Conservation (phyloP, 1,140 invertebrate species). For the Drosophila ambigua region DNA sequence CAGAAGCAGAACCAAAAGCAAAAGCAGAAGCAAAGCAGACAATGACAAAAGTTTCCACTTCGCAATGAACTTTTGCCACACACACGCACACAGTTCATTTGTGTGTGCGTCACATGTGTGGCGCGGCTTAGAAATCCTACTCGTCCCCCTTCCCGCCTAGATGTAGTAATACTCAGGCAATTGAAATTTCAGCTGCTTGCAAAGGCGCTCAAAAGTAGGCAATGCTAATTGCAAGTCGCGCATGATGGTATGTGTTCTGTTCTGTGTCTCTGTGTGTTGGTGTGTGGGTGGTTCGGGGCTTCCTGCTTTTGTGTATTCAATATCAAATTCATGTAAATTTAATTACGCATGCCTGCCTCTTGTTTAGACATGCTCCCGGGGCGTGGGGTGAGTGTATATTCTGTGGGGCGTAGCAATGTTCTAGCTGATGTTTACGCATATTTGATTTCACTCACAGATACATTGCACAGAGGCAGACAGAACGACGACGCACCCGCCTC, state of each 20-base stretch:
- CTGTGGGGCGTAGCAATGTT: constrained; percentile 27
- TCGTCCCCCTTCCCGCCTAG: background rate
- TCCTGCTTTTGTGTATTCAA: constrained; percentile 54
- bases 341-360: constrained; percentile 75
- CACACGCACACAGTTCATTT: constrained; percentile 37
- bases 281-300: constrained; percentile 7
- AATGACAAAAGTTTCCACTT: constrained; percentile 62
- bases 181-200: constrained; percentile 37
- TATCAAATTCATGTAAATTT: constrained; percentile 81
- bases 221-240: constrained; percentile 64
- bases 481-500: too few relatives aligned
- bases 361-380: constrained; percentile 47
- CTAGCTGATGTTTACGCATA: constrained; percentile 69
- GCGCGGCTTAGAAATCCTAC: background rate
- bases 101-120: constrained; percentile 9
- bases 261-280: constrained; percentile 8
- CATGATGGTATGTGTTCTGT: constrained; percentile 9
- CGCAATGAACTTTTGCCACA: constrained; percentile 61
- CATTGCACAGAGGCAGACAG: constrained; percentile 15
- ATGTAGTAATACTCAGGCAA: constrained; percentile 30
- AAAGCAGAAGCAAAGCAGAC: constrained; percentile 20
- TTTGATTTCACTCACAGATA: constrained; percentile 62
- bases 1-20: constrained; percentile 1
- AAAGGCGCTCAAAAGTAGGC: constrained; percentile 50
- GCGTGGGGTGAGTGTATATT: constrained; percentile 7